Conservation (phyloP, 2,113 vertebrate species). For the Vimba vimba region DNA sequence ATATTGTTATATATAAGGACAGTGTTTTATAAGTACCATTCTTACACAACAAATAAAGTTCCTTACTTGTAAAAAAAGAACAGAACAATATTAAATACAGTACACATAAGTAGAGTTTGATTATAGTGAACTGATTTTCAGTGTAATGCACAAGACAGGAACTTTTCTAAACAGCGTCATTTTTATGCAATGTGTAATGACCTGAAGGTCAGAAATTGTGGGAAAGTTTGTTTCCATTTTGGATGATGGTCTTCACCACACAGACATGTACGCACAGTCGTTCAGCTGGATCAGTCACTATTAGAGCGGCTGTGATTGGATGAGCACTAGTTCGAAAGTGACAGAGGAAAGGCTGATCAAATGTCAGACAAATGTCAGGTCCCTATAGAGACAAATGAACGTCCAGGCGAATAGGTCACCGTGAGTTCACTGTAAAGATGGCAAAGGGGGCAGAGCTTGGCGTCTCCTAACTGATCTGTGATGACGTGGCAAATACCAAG, state of each 20-base stretch:
- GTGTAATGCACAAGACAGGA: neutral
- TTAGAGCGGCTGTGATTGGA: constrained; percentile 34
- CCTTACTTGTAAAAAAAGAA: no score
- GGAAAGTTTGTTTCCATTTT: neutral
- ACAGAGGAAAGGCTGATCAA: constrained; percentile 46
- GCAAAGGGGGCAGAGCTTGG: constrained; percentile 5
- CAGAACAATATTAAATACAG: no score
- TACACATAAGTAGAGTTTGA: no score
- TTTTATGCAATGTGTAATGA: neutral
- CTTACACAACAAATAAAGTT: no score
- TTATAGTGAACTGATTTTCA: neutral
- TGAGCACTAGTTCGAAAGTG: neutral
- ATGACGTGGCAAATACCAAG: constrained; percentile 8
- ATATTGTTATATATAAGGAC: no score
- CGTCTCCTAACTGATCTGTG: constrained; percentile 18
- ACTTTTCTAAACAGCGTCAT: neutral
- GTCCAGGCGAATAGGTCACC: constrained; percentile 32
- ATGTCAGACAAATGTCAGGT: constrained; percentile 56
- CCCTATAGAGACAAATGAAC: constrained; percentile 31
- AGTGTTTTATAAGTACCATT: no score
- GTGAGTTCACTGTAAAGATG: constrained; percentile 30
- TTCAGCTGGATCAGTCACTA: constrained; percentile 17
- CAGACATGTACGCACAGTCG: neutral
- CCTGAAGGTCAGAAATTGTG: neutral
- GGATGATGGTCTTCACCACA: neutral